Base-by-base conservation (phyloP, 2,797 vertebrate genomes). In the Myotis daubentonii region DNA sequence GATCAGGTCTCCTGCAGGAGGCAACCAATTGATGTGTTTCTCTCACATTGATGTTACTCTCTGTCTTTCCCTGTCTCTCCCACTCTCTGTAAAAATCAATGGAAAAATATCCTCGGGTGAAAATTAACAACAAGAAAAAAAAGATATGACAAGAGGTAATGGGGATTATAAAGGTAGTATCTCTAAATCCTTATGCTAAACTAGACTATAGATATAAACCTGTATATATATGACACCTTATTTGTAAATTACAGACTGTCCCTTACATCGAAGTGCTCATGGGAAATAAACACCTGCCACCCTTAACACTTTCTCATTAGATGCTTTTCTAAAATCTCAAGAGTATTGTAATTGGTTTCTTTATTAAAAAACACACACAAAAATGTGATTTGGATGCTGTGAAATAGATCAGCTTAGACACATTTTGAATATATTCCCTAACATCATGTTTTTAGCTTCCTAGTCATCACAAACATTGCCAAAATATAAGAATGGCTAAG, bases 261-360 rank as follows among this genome's bases (percentile, higher is more conserved):
- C 47, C 44, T 93, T 90, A 20, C 11, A 90, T 13, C 66, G 53
- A 81, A 96, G 76, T 89, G 89, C 92, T 94, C 92, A 49, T 83
- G 86, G 89, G 89, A 96, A 94, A 94, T 60, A 68, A 93, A 89
- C 83, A 97, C 74, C 76, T 22, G 82, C 68, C 6, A 96, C 75
- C 89, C 91, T 91, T 93, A 86, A 85, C 95, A 85, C 74, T 96
- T 92, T 94, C 95, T 95, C 96, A 94, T 96, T 92, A 97, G 89
- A 91, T 72, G 76, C 4, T 49, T 22, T 92, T 96, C 91, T 84
- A 96, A 65, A 94, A 25, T 93, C 97, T 96, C 94, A 95, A 95
- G 87, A 95, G 94, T 84, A 91, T 22, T 97, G 17, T 93, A 94
- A 96, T 94, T 94, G 96, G 87, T 36, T 96, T 97, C 91, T 97